Evolutionary conservation across 2,113 vertebrate genomes (phyloP).

Genomic region (Condylura cristata): DNA sequence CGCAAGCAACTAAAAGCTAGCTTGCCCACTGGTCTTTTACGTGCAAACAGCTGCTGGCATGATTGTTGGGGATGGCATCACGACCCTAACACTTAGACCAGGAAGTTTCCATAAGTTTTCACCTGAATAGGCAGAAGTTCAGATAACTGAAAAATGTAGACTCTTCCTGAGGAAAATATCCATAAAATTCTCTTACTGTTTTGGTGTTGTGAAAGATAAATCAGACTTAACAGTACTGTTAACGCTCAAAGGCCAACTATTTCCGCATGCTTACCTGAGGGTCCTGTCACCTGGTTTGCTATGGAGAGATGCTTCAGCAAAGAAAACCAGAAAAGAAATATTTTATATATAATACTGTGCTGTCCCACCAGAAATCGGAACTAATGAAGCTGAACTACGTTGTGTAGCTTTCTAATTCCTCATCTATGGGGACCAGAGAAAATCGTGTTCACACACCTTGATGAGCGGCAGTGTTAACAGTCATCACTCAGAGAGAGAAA

Average conservation of each 20-base stretch:
- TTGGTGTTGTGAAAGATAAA: background rate
- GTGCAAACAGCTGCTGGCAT: rapidly evolving
- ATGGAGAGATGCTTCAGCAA: background rate
- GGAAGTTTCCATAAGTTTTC: background rate
- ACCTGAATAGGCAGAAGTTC: background rate
- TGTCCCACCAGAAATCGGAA: background rate
- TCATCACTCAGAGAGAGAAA: background rate
- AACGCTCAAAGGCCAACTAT: background rate
- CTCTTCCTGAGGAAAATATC: background rate
- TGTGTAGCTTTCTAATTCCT: background rate
- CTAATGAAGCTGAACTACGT: background rate
- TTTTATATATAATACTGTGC: background rate
- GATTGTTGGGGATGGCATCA: too few species aligned
- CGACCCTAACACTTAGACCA: too few species aligned
- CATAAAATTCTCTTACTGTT: background rate
- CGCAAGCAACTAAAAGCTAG: background rate
- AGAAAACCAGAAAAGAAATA: background rate
- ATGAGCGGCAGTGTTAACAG: background rate
- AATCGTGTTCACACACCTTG: background rate
- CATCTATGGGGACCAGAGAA: background rate
- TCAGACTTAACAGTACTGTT: too few species aligned
- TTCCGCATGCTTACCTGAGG: background rate
- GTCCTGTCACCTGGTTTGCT: background rate
- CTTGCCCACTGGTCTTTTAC: background rate
- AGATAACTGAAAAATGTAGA: background rate